These are phyloP conservation scores for Sisyra nigra DNA, from an alignment of 2,888 invertebrate species.

Conservation along the genomic window DNA sequence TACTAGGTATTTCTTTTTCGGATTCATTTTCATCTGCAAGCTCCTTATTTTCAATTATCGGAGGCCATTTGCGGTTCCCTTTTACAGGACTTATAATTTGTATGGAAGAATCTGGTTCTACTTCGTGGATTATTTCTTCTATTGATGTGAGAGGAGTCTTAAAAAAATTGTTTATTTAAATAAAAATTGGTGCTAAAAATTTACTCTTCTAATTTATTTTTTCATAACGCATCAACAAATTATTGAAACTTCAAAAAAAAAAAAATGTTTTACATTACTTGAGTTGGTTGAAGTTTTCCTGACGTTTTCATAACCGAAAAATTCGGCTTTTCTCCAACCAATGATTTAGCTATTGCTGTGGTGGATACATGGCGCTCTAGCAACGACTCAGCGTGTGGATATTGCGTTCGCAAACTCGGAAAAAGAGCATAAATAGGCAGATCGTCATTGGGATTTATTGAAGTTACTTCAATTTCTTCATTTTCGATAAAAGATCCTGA, in stretches of 20 bases:
- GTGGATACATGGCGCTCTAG: slow-evolving; percentile 13
- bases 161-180: too few relatives aligned
- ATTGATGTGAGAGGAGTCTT: slow-evolving; percentile 12
- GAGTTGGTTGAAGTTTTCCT: slow-evolving; percentile 13
- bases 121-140: slow-evolving; percentile 12
- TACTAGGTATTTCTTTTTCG: too few relatives aligned
- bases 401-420: slow-evolving; percentile 15
- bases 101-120: not conserved
- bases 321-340: slow-evolving; percentile 20
- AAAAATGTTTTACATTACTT: too few relatives aligned
- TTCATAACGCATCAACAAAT: too few relatives aligned
- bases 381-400: not conserved
- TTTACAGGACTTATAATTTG: too few relatives aligned
- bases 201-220: too few relatives aligned
- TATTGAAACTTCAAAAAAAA: too few relatives aligned
- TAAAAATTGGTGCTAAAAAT: too few relatives aligned
- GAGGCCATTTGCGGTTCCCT: too few relatives aligned
- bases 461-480: slow-evolving; percentile 16
- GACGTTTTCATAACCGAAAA: slow-evolving; percentile 17
- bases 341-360: slow-evolving; percentile 17
- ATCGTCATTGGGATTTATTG: slow-evolving; percentile 14
- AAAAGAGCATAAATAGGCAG: slow-evolving; percentile 17
- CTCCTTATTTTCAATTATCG: too few relatives aligned
- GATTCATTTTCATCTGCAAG: too few relatives aligned
- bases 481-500: slow-evolving; percentile 2